Evolutionary conservation across 2,888 invertebrate species (phyloP).

Genomic region (Drosophila putrida): DNA sequence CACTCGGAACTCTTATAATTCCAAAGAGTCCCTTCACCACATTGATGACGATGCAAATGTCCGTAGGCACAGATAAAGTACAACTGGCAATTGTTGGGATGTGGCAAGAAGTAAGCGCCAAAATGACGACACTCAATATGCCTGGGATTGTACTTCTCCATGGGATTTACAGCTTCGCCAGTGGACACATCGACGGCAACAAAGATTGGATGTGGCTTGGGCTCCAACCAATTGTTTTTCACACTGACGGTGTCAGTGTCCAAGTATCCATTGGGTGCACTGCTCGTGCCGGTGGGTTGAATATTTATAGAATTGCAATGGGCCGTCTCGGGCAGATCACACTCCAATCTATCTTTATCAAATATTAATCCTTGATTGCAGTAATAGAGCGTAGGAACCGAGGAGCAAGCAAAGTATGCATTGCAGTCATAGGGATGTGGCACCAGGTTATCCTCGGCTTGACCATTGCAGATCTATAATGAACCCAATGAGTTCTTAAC

Average conservation of each 20-base stretch:
- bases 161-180: conserved; percentile 67
- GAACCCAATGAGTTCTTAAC: not conserved
- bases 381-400: conserved; percentile 57
- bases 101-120: conserved; percentile 83
- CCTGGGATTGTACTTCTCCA: conserved; percentile 76
- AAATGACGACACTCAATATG: conserved; percentile 80
- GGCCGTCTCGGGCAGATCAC: conserved; percentile 73
- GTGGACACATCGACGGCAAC: conserved; percentile 72
- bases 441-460: conserved; percentile 57
- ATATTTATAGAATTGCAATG: conserved; percentile 43
- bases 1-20: conserved; percentile 77
- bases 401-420: conserved; percentile 75
- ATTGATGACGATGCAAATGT: conserved; percentile 80
- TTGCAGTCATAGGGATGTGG: conserved; percentile 79
- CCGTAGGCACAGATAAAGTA: conserved; percentile 84
- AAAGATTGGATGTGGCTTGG: conserved; percentile 59
- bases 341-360: conserved; percentile 65
- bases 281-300: not conserved
- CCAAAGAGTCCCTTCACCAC: conserved; percentile 80
- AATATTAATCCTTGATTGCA: conserved; percentile 76
- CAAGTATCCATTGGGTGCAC: not conserved
- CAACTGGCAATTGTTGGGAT: conserved; percentile 77
- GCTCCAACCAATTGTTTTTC: conserved; percentile 42
- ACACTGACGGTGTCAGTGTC: not conserved
- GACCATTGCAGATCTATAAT: conserved; percentile 69